These are phyloP conservation scores for Hypotaenidia okinawae DNA, from an alignment of 2,797 vertebrate species.

Conservation along the genomic window DNA sequence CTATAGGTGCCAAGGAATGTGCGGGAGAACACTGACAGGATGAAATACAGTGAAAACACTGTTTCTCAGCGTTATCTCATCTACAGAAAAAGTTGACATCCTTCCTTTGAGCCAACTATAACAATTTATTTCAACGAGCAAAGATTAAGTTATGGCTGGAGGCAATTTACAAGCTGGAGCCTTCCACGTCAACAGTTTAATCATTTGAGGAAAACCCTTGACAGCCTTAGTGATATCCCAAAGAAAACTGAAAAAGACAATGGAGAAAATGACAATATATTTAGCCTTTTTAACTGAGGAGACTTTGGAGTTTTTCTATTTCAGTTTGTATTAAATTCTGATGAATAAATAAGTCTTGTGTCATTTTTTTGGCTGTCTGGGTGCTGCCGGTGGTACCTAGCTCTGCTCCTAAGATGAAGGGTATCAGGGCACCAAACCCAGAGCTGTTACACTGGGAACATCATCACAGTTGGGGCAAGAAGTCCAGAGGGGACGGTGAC, in stretches of 20 bases:
- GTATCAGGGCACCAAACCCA: neutral
- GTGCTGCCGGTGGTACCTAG: neutral
- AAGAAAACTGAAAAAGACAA: neutral
- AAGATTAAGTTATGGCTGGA: constrained; percentile 29
- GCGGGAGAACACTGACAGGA: neutral
- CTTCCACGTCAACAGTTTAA: constrained; percentile 17
- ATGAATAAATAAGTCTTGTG: neutral
- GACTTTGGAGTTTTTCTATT: neutral
- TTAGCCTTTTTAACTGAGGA: neutral
- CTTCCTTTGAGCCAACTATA: neutral
- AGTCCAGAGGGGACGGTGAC: neutral
- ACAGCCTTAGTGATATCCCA: neutral
- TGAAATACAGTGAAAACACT: neutral
- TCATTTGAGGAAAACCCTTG: neutral
- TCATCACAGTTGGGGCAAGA: neutral
- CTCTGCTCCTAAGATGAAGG: neutral
- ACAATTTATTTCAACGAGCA: constrained; percentile 2
- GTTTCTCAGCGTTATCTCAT: neutral
- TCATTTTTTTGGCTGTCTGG: neutral
- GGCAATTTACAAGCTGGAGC: constrained; percentile 21
- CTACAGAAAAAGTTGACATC: neutral
- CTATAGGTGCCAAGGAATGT: neutral
- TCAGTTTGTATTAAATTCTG: neutral
- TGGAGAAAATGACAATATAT: neutral
- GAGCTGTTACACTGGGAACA: neutral